A percentile compares a stretch with the other conserved stretches of the same genome.
These are phyloP conservation scores for Pangasius mekongensis DNA, from an alignment of 2,797 vertebrate genomes.

Conservation along the genomic window DNA sequence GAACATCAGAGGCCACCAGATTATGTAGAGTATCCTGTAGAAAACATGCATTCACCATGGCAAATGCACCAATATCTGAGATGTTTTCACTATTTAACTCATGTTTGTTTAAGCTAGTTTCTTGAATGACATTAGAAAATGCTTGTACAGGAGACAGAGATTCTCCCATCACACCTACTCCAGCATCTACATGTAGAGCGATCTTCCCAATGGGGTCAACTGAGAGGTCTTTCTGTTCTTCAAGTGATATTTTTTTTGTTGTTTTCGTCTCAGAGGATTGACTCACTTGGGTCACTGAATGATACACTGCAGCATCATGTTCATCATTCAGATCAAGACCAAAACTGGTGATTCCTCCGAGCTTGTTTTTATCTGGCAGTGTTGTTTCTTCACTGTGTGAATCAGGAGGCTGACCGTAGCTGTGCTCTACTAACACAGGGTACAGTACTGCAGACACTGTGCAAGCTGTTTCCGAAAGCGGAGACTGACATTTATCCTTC, in stretches of 20 bases:
- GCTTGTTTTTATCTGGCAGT: constrained; percentile 48
- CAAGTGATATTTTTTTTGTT: not conserved
- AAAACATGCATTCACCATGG: constrained; percentile 51
- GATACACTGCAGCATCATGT: not conserved
- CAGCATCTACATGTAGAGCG: constrained; percentile 47
- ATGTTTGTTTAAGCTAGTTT: constrained; percentile 57
- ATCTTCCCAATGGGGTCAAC: constrained; percentile 43
- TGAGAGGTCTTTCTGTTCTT: constrained; percentile 40
- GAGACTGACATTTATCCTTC: constrained; percentile 62
- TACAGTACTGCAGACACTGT: constrained; percentile 55
- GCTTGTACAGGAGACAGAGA: constrained; percentile 56
- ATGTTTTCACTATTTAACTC: constrained; percentile 51
- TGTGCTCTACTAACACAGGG: constrained; percentile 74
- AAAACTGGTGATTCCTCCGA: constrained; percentile 15
- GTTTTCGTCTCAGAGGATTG: not conserved
- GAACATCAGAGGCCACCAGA: constrained; percentile 43
- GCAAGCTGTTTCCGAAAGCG: constrained; percentile 53
- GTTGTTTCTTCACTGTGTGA: constrained; percentile 52
- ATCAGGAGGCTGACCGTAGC: constrained; percentile 71
- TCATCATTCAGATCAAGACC: constrained; percentile 27
- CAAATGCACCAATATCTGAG: constrained; percentile 52
- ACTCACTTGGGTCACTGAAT: constrained; percentile 18
- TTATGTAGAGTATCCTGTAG: constrained; percentile 45
- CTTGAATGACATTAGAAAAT: constrained; percentile 57
- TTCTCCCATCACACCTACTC: constrained; percentile 39